These are phyloP conservation scores for Sympetrum striolatum DNA, from an alignment of 2,888 invertebrate genomes.

Conservation along the genomic window DNA sequence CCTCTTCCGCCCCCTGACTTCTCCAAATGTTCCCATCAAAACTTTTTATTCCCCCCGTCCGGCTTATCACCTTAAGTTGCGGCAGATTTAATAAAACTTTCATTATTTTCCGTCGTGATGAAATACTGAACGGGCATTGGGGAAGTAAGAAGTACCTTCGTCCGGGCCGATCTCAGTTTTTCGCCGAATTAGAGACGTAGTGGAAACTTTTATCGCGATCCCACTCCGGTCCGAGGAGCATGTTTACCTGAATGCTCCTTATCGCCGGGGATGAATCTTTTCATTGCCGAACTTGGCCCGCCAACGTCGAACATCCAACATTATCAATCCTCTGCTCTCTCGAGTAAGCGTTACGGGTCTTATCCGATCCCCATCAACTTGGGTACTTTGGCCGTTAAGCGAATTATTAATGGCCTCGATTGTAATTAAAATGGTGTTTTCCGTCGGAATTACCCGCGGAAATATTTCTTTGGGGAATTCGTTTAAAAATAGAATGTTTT, in stretches of 20 bases:
- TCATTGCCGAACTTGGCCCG: not conserved
- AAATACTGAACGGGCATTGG: not conserved
- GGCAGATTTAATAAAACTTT: not conserved
- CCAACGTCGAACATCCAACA: not conserved
- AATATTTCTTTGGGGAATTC: no score
- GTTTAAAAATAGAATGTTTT: no score
- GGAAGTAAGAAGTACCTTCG: not conserved
- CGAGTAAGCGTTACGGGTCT: no score
- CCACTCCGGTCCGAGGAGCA: not conserved
- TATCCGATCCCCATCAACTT: no score
- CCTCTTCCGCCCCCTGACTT: not conserved
- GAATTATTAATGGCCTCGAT: no score
- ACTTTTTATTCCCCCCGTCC: not conserved
- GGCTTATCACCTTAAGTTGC: not conserved
- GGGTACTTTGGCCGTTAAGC: no score
- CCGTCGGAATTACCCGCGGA: no score
- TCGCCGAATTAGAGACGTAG: not conserved
- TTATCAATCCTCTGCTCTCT: no score
- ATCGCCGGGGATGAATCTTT: not conserved
- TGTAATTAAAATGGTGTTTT: no score
- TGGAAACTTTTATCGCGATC: not conserved
- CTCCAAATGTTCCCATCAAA: not conserved
- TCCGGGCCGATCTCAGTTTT: not conserved
- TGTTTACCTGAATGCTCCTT: not conserved
- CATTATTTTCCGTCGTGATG: not conserved